Evolutionary conservation across 2,113 vertebrate species (phyloP).

Genomic region (Otus sunia): DNA sequence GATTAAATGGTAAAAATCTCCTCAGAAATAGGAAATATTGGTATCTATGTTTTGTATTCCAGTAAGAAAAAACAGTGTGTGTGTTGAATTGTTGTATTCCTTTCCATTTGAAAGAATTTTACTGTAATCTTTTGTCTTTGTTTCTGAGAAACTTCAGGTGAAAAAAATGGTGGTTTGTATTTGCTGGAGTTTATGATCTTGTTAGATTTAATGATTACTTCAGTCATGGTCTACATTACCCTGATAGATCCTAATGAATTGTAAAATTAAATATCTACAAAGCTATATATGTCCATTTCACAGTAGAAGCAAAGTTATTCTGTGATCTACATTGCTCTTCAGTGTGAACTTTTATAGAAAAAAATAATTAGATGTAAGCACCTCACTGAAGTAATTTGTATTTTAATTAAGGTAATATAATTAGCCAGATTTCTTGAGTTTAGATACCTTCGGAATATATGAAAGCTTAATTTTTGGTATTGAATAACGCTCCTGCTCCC

Average conservation of each 20-base stretch:
- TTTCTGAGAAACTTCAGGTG: background rate
- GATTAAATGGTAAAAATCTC: background rate
- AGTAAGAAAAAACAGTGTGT: background rate
- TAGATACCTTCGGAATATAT: conserved; percentile 70
- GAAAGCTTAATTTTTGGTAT: conserved; percentile 72
- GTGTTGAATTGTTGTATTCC: background rate
- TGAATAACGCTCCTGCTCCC: conserved; percentile 23
- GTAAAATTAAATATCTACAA: conserved; percentile 59
- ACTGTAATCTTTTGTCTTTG: background rate
- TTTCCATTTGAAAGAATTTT: background rate
- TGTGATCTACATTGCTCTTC: conserved; percentile 49
- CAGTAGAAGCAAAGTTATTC: conserved; percentile 47
- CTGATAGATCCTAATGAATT: conserved; percentile 61
- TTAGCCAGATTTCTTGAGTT: conserved; percentile 64
- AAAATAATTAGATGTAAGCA: conserved; percentile 65
- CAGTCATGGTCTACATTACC: conserved; percentile 10
- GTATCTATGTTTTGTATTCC: background rate
- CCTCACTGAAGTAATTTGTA: conserved; percentile 70
- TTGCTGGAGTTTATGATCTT: background rate
- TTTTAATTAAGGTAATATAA: conserved; percentile 78
- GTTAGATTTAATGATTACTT: conserved; percentile 26
- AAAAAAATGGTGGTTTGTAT: background rate
- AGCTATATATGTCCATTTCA: conserved; percentile 60
- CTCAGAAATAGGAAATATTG: background rate
- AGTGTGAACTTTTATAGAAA: conserved; percentile 30